Evolutionary conservation across 2,113 vertebrate genomes (phyloP), one percentile per base, ranked within the genome.

Genomic region (Pseudorectes ferrugineus): DNA sequence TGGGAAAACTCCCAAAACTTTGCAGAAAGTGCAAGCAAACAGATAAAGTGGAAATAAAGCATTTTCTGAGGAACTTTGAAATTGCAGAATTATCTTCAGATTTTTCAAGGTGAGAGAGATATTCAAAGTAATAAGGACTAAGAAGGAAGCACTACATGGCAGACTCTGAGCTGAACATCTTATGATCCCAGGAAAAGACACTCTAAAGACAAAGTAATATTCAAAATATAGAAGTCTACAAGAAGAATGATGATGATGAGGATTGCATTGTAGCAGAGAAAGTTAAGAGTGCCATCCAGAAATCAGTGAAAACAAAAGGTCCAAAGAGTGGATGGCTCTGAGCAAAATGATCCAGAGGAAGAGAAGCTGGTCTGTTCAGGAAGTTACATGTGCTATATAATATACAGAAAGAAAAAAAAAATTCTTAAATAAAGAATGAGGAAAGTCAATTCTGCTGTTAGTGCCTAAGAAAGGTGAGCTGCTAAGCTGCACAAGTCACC

Each of bases 371-470:
- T 61, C 36, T 68, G 9, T 36, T 88, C 25, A 29, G 51, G 28
- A 81, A 75, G n/a, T 76, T 68, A 42, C 15, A 11, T 20, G 31
- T 35, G 13, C 17, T 49, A 12, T 20, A 9, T 14, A 75, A 92
- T 36, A 78, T 0, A 0, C 20, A 48, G 65, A 63, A 49, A 55
- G 5, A 33, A 46, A 36, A 59, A 40, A n/a, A 15, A 4, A 5
- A 35, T 49, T 65, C 24, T 61, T 92, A 62, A 68, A 59, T 55
- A 76, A 92, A 73, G 42, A 74, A 78, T n/a, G 10, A 85, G 7
- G 23, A 31, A 54, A 49, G 43, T 46, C 3, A 45, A 1, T 88
- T 85, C 31, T 45, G 17, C 1, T 3, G 6, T 35, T 45, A 49
- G 20, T 62, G 13, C 43, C 43, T 49, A 33, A 36, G 82, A 78